Evolutionary conservation across 2,113 vertebrate genomes (phyloP), one percentile per base, ranked within the genome.

Genomic region (Tragelaphus buxtoni): DNA sequence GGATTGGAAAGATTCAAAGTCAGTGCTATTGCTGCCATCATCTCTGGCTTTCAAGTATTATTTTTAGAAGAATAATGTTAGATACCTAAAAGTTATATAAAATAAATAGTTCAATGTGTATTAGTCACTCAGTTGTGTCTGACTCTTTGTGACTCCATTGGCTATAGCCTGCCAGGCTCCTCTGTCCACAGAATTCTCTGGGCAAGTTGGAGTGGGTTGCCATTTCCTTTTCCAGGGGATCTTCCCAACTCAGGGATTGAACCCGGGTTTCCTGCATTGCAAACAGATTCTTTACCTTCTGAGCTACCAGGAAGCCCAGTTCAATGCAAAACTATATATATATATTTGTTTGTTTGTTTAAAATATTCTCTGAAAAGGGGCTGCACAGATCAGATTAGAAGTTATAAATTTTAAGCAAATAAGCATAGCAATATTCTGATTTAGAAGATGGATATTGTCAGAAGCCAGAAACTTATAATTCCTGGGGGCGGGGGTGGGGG

Each of bases 321-420:
- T 39, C 18, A 69, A 22, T 69, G 22, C 4, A 69, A 69, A 69
- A 22, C 65, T 39, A 22, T 69, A 11, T 35, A 65, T 35, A 10
- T 35, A 9, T 65, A 0, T 63, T 20, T 65, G 4, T 2, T 55
- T 22, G 51, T 39, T 42, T 42, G 42, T 80, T 53, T 61, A 93
- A 51, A 79, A 42, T 10, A 5, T 74, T 47, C 9, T 80, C 28
- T 84, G n/a, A 35, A 80, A 86, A 90, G 76, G 10, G 12, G 9
- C 47, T 91, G 9, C 4, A 35, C 28, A 84, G 11, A 9, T n/a
- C 42, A 69, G 13, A 88, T 55, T 49, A 56, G 45, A 88, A 91
- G 17, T 30, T 85, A 22, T 84, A 26, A 65, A 81, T 18, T 91
- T 81, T 53, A 95, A 51, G 47, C 10, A 80, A 60, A 91, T 90